A percentile compares a stretch with the other conserved stretches of the same genome.
phyloP scores from a whole-genome alignment of 92 coral and sea anemone species.

The Parazoanthus darwini region DNA sequence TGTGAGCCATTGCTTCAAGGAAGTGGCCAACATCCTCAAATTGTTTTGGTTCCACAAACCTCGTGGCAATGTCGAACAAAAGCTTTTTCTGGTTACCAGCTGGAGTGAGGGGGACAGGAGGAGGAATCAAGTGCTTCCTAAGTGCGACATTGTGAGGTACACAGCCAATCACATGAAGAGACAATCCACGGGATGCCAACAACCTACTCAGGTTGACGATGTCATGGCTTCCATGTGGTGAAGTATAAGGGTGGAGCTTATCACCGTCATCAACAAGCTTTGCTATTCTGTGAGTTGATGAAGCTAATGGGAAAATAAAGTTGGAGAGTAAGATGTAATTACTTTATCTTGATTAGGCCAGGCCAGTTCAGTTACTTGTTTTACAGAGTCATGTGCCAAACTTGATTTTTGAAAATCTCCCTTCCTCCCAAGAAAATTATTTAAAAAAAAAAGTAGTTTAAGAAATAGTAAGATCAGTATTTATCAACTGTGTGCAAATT shows the following conservation, averaged over 20 bases:
- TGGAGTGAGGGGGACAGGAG: background rate
- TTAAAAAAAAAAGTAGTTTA: no score
- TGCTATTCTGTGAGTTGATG: slow-evolving; percentile 4
- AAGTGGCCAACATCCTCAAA: slow-evolving; percentile 31
- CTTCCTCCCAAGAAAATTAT: no score
- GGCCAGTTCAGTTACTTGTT: no score
- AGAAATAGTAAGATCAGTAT: no score
- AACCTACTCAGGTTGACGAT: slow-evolving; percentile 16
- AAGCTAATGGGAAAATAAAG: background rate
- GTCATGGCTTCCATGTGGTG: background rate
- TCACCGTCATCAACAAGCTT: background rate
- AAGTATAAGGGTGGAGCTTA: background rate
- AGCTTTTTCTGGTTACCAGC: background rate
- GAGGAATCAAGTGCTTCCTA: background rate
- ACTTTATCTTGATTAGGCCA: no score
- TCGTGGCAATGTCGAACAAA: background rate
- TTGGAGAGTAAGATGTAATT: background rate
- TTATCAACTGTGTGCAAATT: no score
- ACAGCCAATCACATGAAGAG: slow-evolving; percentile 32
- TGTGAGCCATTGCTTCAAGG: slow-evolving; percentile 31
- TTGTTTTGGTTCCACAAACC: slow-evolving; percentile 12
- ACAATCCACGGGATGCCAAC: slow-evolving; percentile 37
- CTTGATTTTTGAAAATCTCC: no score
- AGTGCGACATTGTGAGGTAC: slow-evolving; percentile 17
- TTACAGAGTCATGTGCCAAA: no score